These are phyloP conservation scores for Malthinus seriepunctatus DNA, from an alignment of 2,888 invertebrate genomes.

Conservation along the genomic window DNA sequence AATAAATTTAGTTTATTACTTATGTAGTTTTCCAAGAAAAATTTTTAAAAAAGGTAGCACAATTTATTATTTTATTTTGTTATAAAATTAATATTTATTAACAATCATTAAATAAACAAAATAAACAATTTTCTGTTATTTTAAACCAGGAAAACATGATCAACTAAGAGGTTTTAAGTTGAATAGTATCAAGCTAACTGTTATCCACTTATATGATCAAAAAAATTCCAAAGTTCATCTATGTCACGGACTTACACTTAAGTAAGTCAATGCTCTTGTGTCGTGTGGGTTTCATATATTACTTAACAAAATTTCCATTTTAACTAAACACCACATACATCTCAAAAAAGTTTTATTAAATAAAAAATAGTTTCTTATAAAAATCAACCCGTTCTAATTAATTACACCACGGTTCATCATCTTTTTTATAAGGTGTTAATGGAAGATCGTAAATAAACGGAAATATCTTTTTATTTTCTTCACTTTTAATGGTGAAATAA, in stretches of 20 bases:
- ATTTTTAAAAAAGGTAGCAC: not conserved
- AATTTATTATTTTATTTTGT: not conserved
- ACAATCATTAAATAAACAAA: conserved; percentile 18
- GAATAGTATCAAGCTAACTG: not conserved
- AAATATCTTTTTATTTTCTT: conserved; percentile 50
- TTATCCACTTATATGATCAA: not conserved
- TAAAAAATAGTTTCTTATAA: not conserved
- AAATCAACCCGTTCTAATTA: conserved; percentile 22
- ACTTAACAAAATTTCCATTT: not conserved
- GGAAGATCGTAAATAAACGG: conserved; percentile 86
- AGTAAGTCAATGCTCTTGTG: not conserved
- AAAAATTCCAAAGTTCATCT: conserved; percentile 1
- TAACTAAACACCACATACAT: too few species aligned
- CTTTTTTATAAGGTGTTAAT: conserved; percentile 67
- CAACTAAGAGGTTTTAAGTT: not conserved
- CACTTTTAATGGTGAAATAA: conserved; percentile 46
- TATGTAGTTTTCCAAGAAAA: too few species aligned
- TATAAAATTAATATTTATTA: conserved; percentile 5
- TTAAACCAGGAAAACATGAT: conserved; percentile 21
- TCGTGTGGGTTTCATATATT: not conserved
- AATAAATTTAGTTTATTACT: too few species aligned
- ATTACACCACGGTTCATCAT: conserved; percentile 68
- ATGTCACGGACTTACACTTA: not conserved
- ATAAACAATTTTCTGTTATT: conserved; percentile 28
- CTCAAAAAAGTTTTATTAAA: not conserved